Percentiles rank a stretch among this genome's conserved stretches.
phyloP scores from a whole-genome alignment of 2,797 vertebrate genomes.

The Poliocrania exsul region DNA sequence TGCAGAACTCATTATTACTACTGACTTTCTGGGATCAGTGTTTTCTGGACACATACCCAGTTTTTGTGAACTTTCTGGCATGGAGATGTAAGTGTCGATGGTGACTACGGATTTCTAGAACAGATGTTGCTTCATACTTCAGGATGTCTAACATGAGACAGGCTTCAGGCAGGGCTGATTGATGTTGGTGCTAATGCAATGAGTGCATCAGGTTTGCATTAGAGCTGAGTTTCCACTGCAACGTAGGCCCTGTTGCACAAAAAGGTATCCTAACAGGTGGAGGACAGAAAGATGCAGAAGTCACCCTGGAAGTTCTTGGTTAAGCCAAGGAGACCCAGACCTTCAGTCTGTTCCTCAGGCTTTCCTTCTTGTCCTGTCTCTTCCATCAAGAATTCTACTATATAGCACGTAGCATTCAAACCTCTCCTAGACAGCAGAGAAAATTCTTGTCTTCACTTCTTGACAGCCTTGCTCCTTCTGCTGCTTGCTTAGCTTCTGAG shows the following conservation, averaged over 20 bases:
- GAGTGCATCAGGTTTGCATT: not conserved
- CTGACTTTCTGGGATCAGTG: not conserved
- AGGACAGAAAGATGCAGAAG: not conserved
- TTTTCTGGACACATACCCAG: not conserved
- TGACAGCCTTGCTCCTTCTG: not conserved
- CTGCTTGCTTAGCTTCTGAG: not conserved
- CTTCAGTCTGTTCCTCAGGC: not conserved
- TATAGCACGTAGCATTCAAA: not conserved
- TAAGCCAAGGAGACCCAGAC: not conserved
- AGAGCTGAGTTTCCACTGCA: not conserved
- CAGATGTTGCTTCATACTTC: not conserved
- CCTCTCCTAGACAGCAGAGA: not conserved
- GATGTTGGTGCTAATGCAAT: not conserved
- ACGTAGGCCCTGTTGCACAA: not conserved
- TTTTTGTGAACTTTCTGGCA: not conserved
- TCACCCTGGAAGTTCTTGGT: not conserved
- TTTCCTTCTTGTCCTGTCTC: not conserved
- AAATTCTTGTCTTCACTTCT: not conserved
- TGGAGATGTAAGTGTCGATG: rapidly evolving
- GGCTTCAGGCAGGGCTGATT: not conserved
- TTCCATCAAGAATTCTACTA: not conserved
- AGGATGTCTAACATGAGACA: not conserved
- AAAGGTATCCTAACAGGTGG: not conserved
- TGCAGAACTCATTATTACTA: not conserved
- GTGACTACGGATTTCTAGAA: not conserved